Evolutionary conservation across 2,113 vertebrate genomes (phyloP).

Genomic region (Piprites chloris): DNA sequence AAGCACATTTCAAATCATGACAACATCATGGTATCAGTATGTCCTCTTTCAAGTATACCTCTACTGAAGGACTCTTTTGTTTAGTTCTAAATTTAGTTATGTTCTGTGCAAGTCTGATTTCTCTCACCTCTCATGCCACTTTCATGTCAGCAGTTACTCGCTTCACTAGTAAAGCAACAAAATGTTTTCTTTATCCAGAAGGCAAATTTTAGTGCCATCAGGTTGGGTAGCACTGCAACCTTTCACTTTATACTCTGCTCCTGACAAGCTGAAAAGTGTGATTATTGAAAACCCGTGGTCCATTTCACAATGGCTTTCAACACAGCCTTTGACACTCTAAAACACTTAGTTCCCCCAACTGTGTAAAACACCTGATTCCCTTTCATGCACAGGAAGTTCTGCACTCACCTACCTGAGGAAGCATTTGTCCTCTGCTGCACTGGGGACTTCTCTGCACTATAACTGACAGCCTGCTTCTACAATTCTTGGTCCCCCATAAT

Average conservation of each 20-base stretch:
- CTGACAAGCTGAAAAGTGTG: neutral
- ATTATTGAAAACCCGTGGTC: neutral
- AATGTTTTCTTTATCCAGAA: neutral
- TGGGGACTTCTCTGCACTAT: neutral
- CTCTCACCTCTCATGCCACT: neutral
- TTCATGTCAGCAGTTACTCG: neutral
- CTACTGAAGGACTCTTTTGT: neutral
- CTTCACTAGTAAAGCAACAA: neutral
- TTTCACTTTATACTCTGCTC: neutral
- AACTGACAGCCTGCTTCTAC: neutral
- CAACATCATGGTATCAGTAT: fast-evolving
- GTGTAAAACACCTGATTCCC: neutral
- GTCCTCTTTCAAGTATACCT: neutral
- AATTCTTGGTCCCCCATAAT: neutral
- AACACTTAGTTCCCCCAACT: neutral
- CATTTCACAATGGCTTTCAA: neutral
- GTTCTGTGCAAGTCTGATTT: neutral
- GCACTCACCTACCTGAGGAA: neutral
- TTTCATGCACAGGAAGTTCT: neutral
- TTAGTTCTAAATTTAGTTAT: neutral
- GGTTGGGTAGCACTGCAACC: neutral
- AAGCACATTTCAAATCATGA: neutral
- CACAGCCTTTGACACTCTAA: neutral
- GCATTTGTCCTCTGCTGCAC: neutral
- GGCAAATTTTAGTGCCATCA: neutral